Conservation (phyloP, 1,140 invertebrate genomes). For the Cydia amplana region DNA sequence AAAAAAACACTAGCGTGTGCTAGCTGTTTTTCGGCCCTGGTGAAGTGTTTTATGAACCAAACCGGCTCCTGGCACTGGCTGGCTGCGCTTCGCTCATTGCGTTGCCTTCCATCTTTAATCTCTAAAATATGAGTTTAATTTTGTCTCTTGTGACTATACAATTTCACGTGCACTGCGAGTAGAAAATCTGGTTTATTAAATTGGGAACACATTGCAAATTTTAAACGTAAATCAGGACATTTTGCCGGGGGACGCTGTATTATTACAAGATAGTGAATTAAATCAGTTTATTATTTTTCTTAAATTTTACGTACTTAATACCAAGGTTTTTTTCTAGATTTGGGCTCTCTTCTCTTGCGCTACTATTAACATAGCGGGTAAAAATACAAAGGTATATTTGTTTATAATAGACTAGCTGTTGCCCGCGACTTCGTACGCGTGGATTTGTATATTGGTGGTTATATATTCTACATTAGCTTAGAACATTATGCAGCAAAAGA, state of each 20-base stretch:
- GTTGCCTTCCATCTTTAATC: conserved; percentile 31
- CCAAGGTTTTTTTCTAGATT: too few species aligned
- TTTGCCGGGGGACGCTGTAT: neutral
- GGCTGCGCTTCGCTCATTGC: conserved; percentile 16
- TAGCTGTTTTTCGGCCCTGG: neutral
- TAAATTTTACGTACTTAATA: too few species aligned
- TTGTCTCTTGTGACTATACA: conserved; percentile 42
- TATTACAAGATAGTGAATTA: neutral
- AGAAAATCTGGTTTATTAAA: conserved; percentile 39
- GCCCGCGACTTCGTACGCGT: too few species aligned
- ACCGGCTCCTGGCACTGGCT: neutral
- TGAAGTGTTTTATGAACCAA: conserved; percentile 34
- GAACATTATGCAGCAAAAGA: too few species aligned
- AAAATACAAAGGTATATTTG: too few species aligned
- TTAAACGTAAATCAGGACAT: neutral
- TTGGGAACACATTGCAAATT: conserved; percentile 23
- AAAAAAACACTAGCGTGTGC: neutral
- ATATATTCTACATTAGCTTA: too few species aligned
- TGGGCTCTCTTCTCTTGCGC: too few species aligned
- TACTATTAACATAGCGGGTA: too few species aligned
- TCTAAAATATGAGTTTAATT: conserved; percentile 47
- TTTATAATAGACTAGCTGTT: too few species aligned
- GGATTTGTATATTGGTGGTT: too few species aligned
- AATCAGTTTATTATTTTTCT: too few species aligned
- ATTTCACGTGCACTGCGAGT: conserved; percentile 37